A percentile compares a stretch with the other conserved stretches of the same genome.
Evolutionary conservation across 2,888 invertebrate species (phyloP).

Genomic region (Habroteleia sp.): DNA sequence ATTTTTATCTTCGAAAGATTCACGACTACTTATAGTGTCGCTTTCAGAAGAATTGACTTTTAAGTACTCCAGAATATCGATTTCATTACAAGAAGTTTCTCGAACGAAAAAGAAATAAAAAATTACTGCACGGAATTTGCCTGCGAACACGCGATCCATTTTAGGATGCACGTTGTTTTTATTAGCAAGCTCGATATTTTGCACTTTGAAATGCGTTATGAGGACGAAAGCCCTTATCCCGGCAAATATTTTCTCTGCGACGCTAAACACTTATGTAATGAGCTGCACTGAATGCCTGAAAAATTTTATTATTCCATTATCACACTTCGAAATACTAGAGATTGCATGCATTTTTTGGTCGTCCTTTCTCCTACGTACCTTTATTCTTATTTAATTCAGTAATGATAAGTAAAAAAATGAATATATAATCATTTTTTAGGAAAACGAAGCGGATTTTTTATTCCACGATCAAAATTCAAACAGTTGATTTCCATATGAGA

Average conservation of each 20-base stretch:
- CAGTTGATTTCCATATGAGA: too few species aligned
- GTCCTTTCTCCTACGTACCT: too few species aligned
- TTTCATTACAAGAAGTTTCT: slow-evolving; percentile 40
- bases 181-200: slow-evolving; percentile 36
- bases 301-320: slow-evolving; percentile 38
- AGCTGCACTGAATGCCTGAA: slow-evolving; percentile 12
- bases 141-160: slow-evolving; percentile 34
- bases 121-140: slow-evolving; percentile 30
- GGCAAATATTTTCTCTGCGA: slow-evolving; percentile 32
- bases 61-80: slow-evolving; percentile 35
- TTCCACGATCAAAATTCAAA: too few species aligned
- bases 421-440: too few species aligned
- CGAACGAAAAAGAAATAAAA: slow-evolving; percentile 10
- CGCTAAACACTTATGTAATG: slow-evolving; percentile 34
- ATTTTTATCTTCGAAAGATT: too few species aligned
- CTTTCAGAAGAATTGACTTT: too few species aligned
- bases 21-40: too few species aligned
- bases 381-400: too few species aligned
- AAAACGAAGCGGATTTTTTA: too few species aligned
- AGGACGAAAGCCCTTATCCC: slow-evolving; percentile 20
- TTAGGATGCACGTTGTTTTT: slow-evolving; percentile 37
- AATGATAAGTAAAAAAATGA: too few species aligned
- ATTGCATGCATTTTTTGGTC: too few species aligned
- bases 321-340: slow-evolving; percentile 7
- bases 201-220: slow-evolving; percentile 25